These are phyloP conservation scores for Camarhynchus parvulus DNA, from an alignment of 2,113 vertebrate genomes.

Conservation along the genomic window DNA sequence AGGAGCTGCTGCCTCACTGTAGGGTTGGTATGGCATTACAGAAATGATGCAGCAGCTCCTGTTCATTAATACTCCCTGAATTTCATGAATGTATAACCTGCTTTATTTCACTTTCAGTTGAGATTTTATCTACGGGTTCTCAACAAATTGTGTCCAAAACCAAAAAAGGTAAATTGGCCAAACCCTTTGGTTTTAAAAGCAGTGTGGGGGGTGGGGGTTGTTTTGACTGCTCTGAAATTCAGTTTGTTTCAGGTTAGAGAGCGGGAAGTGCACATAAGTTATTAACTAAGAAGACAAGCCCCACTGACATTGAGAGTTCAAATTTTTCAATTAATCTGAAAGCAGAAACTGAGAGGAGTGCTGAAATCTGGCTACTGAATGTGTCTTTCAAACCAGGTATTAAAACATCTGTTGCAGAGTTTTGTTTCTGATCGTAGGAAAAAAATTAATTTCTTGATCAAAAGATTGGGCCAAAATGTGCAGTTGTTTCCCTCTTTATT, in stretches of 20 bases:
- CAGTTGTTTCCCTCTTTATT: neutral
- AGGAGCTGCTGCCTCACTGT: slow-evolving; percentile 31
- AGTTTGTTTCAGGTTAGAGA: neutral
- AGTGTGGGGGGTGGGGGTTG: neutral
- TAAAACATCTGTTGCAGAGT: neutral
- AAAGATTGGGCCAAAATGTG: neutral
- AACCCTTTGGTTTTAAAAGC: slow-evolving; percentile 8
- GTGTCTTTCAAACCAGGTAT: neutral
- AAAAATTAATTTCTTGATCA: neutral
- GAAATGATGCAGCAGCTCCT: neutral
- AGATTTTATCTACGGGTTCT: slow-evolving; percentile 26
- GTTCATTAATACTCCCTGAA: neutral
- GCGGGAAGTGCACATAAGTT: neutral
- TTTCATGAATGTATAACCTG: slow-evolving; percentile 60
- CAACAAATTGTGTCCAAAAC: neutral
- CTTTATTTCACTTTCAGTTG: slow-evolving; percentile 54
- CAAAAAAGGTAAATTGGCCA: neutral
- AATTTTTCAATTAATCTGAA: neutral
- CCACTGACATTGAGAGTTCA: neutral
- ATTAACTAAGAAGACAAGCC: neutral
- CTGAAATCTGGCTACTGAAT: neutral
- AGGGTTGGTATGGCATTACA: neutral
- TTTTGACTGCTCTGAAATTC: neutral
- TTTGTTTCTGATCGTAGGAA: neutral
- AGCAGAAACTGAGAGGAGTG: neutral